Percentiles rank a stretch among this genome's conserved stretches.
Evolutionary conservation across 2,113 vertebrate genomes (phyloP).

Genomic region (Heliornis fulica): DNA sequence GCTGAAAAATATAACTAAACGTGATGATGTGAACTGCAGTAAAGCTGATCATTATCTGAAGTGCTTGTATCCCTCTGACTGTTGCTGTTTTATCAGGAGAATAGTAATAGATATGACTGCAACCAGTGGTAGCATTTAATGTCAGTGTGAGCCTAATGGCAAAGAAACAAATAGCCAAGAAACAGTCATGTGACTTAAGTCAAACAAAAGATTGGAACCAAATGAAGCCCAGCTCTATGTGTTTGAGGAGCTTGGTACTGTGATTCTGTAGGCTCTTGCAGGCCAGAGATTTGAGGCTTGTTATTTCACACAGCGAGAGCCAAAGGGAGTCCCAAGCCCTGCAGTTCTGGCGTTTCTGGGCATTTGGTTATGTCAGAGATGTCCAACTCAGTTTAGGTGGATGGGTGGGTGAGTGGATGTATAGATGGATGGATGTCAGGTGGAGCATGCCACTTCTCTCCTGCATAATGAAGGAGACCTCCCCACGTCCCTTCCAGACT

Average conservation of each 20-base stretch:
- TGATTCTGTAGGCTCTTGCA: neutral
- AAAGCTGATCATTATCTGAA: neutral
- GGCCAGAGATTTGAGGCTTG: neutral
- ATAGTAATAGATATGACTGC: neutral
- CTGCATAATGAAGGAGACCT: neutral
- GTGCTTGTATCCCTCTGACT: neutral
- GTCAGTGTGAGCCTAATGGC: neutral
- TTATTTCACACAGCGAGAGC: neutral
- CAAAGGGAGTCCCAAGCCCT: neutral
- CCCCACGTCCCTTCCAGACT: neutral
- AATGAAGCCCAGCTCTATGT: rapidly evolving
- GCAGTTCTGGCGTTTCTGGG: neutral
- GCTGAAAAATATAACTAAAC: neutral
- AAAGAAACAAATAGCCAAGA: neutral
- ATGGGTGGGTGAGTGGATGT: neutral
- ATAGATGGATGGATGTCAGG: neutral
- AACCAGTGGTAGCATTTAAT: neutral
- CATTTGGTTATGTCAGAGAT: neutral
- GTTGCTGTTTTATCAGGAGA: neutral
- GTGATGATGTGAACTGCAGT: neutral
- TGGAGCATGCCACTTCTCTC: neutral
- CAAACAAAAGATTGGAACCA: neutral
- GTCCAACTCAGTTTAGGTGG: neutral
- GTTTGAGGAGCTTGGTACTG: neutral
- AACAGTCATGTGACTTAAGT: neutral